phyloP scores from a whole-genome alignment of 2,888 invertebrate genomes.

The Tetragonula carbonaria region DNA sequence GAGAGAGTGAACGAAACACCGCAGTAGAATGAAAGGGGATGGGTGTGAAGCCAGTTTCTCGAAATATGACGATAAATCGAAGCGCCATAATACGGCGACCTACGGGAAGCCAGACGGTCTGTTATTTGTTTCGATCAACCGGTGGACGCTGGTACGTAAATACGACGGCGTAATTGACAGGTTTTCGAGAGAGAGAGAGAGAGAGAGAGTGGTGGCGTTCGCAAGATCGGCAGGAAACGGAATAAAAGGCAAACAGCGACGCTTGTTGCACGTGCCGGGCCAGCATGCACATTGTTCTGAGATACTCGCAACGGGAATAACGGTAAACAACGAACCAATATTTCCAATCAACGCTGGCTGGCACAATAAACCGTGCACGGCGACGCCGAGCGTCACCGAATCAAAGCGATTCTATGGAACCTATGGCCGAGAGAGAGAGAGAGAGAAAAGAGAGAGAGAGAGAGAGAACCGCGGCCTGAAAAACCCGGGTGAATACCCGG shows the following conservation, averaged over 20 bases:
- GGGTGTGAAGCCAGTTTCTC: constrained; percentile 1
- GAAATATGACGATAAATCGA: constrained; percentile 52
- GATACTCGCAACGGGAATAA: constrained; percentile 43
- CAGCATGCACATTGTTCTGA: constrained; percentile 53
- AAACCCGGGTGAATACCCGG: constrained; percentile 32
- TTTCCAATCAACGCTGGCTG: constrained; percentile 58
- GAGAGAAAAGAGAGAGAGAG: too few species aligned
- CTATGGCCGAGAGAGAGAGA: too few species aligned
- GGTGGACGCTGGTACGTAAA: constrained; percentile 27
- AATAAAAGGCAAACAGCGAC: constrained; percentile 47
- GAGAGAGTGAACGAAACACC: neutral
- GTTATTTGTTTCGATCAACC: constrained; percentile 48
- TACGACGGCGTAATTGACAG: constrained; percentile 45
- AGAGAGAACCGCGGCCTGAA: too few species aligned
- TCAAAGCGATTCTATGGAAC: constrained; percentile 47
- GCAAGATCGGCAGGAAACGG: constrained; percentile 37
- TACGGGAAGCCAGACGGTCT: neutral
- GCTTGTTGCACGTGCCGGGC: constrained; percentile 15
- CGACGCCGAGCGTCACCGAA: constrained; percentile 17
- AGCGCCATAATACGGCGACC: neutral
- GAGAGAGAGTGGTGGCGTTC: neutral
- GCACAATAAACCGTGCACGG: constrained; percentile 46
- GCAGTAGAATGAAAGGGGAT: neutral
- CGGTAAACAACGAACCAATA: constrained; percentile 63
- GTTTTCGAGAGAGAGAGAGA: constrained; percentile 15